phyloP scores from a whole-genome alignment of 2,888 invertebrate species.

The Limnephilus marmoratus region DNA sequence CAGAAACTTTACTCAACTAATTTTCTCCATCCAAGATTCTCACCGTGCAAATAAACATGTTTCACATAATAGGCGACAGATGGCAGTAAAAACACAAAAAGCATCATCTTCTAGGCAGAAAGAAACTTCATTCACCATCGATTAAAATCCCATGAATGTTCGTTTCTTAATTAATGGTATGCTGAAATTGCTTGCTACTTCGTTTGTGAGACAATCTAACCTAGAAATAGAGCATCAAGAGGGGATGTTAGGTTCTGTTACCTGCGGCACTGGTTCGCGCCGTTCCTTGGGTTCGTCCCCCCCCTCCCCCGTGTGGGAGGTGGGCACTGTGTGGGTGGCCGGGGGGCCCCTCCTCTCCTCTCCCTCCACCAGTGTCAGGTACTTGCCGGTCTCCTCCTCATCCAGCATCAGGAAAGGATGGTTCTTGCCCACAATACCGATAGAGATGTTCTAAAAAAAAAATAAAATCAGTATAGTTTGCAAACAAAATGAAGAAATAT shows the following conservation, averaged over 20 bases:
- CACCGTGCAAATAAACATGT: not conserved
- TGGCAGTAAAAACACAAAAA: not conserved
- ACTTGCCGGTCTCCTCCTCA: conserved; percentile 81
- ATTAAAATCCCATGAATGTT: too few species aligned
- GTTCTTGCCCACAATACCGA: conserved; percentile 93
- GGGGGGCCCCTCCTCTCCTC: conserved; percentile 73
- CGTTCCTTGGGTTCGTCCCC: conserved; percentile 55
- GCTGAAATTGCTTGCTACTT: too few species aligned
- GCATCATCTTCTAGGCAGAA: not conserved
- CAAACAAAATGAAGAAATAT: not conserved
- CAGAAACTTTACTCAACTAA: not conserved
- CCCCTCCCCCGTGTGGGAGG: conserved; percentile 30
- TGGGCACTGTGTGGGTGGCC: not conserved
- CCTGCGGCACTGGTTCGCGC: conserved; percentile 57
- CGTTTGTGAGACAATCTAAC: too few species aligned
- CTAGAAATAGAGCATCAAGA: not conserved
- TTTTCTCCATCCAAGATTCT: not conserved
- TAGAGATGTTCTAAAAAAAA: conserved; percentile 88
- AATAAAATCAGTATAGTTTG: conserved; percentile 56
- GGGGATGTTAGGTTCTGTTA: not conserved
- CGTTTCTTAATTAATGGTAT: too few species aligned
- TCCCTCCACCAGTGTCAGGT: conserved; percentile 73
- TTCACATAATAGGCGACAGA: not conserved
- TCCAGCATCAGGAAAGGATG: conserved; percentile 88
- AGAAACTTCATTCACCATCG: too few species aligned